Percentiles rank a stretch among this genome's conserved stretches.
phyloP scores from a whole-genome alignment of 2,797 vertebrate species.

The Luscinia luscinia region DNA sequence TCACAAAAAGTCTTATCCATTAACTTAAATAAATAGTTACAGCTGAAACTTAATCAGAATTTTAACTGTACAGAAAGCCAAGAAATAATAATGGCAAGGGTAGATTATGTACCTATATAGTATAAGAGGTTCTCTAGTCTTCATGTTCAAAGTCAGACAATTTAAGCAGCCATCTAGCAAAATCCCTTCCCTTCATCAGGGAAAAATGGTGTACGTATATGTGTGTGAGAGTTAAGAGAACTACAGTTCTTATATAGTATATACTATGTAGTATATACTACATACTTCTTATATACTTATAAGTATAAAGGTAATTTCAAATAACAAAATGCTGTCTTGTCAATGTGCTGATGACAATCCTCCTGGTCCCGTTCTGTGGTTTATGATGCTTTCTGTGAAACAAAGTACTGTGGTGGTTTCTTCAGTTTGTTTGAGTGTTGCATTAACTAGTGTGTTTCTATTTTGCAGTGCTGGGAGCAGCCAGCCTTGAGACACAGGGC shows the following conservation, averaged over 20 bases:
- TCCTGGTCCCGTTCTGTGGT: neutral
- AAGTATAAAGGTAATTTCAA: neutral
- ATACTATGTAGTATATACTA: no score
- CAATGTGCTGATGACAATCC: neutral
- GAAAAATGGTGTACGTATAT: neutral
- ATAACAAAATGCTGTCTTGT: neutral
- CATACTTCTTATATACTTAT: no score
- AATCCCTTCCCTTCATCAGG: neutral
- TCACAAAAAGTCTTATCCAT: neutral
- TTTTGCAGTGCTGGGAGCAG: neutral
- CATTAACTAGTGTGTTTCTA: neutral
- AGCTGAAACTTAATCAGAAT: neutral
- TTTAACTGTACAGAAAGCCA: neutral
- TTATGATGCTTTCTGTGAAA: neutral
- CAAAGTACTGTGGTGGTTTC: neutral
- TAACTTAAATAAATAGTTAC: neutral
- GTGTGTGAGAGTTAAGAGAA: neutral
- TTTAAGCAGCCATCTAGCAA: neutral
- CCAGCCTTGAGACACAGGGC: neutral
- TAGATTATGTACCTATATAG: neutral
- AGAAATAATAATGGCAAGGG: neutral
- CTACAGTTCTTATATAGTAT: neutral
- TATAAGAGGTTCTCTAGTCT: neutral
- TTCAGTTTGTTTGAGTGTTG: neutral
- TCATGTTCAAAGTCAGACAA: neutral